A percentile compares a stretch with the other conserved stretches of the same genome.
Conservation (phyloP, 1,140 invertebrate genomes). For the Aradophagus sp. region DNA sequence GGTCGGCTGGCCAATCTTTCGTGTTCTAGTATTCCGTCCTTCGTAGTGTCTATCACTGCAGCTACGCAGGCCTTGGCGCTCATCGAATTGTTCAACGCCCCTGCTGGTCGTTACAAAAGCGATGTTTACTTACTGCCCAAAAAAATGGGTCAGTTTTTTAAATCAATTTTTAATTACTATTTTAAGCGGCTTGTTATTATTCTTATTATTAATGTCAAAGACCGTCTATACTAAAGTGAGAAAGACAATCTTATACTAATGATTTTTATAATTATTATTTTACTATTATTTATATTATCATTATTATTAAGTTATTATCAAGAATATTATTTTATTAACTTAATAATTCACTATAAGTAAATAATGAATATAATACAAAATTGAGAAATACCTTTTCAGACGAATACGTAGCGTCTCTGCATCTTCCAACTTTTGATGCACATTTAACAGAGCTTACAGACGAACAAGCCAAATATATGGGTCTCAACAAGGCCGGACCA, state of each 20-base stretch:
- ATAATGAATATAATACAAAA: no score
- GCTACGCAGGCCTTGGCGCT: slow-evolving; percentile 95
- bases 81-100: slow-evolving; percentile 97
- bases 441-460: slow-evolving; percentile 96
- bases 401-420: slow-evolving; percentile 97
- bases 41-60: slow-evolving; percentile 96
- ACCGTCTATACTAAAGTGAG: no score
- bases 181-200: no score
- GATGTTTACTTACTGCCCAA: slow-evolving; percentile 98
- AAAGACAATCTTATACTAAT: no score
- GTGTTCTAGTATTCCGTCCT: slow-evolving; percentile 97
- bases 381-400: no score
- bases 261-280: no score
- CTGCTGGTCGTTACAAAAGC: slow-evolving; percentile 91
- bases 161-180: slow-evolving; percentile 9
- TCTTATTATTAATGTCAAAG: no score
- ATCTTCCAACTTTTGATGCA: slow-evolving; percentile 97
- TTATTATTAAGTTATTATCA: no score
- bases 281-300: no score
- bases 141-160: slow-evolving; percentile 89
- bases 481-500: slow-evolving; percentile 96
- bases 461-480: slow-evolving; percentile 98
- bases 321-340: no score
- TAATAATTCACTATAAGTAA: no score
- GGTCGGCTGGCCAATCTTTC: slow-evolving; percentile 96